Base-by-base conservation (phyloP, 1,140 invertebrate species). In the Lepidostoma basale region DNA sequence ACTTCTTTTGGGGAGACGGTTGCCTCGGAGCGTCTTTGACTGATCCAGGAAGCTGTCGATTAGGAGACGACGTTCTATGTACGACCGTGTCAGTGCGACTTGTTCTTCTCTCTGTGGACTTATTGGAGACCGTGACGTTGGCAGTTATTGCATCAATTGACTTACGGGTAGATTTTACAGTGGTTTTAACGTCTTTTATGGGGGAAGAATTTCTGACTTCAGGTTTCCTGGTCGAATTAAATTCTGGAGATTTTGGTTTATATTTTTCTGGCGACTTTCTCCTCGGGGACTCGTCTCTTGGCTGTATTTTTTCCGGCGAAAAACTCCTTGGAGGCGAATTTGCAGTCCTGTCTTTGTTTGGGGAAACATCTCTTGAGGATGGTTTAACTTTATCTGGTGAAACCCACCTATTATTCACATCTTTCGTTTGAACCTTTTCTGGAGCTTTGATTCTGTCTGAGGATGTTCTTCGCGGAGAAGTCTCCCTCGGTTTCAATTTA, bases 1-100 rank as follows among this genome's bases (percentile, higher is more conserved):
- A 56, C 16, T 65, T 65, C 30, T 65, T 65, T 52, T 49, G 62
- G 8, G 45, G 62, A 30, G 59, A 47, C 10, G 22, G 22, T n/a
- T 39, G 20, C 40, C 52, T 59, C 4, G 56, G 20, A 12, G 20
- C 54, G 49, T 77, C 74, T 23, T 73, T 72, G 40, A 74, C 75
- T n/a, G 63, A 25, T 18, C 25, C 28, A 8, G 28, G 52, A 33
- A 30, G 16, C 12, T 56, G 52, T 12, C 33, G 40, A 5, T 22
- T 40, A 14, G 56, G 36, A 60, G 36, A 40, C 8, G 42, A 28
- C 16, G 52, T 47, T 54, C 30, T 42, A 23, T 28, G 20, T 26
- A 18, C 3, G 1, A 39, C 25, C 4, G 26, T 28, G 9, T 44
- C 49, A 9, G 23, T 44, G 14, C 6, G 56, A 3, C n/a, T 56